Base-by-base conservation (phyloP, 2,797 vertebrate species). In the Cossypha dichroa region DNA sequence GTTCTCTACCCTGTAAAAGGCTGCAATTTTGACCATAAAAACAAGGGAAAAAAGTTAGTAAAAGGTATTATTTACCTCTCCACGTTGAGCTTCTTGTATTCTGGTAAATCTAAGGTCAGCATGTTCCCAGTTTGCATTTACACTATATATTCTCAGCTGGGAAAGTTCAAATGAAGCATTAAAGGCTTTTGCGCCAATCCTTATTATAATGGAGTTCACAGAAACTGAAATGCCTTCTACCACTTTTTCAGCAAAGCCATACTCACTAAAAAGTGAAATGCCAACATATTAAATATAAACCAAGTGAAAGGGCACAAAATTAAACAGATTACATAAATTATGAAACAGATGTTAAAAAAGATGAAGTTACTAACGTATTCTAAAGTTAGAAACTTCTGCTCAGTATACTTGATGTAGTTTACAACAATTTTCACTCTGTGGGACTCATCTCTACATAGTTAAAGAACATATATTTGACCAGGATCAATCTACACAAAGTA, bases 141-240 rank as follows among this genome's bases (percentile, higher is more conserved):
- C 99, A 82, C 99, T 99, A 97, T 99, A 99, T 96, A 99, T 99
- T 96, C 99, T 98, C 95, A 99, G 98, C 98, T 99, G 99, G 62
- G 99, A 99, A 94, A 99, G 99, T 98, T 99, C 99, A 92, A 99
- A 99, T 62, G 99, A 99, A 85, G 99, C 99, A 93, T 99, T 99
- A 95, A 99, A 99, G 90, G 99, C 99, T 98, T 99, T 99, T 95
- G 99, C 99, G 29, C 99, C 98, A 98, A 99, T 99, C 96, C 99
- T 97, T 96, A 99, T 99, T 91, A 99, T 88, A 81, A 99, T 99
- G 96, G 99, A 99, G 98, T 99, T 99, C 94, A 99, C 99, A 93
- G 99, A 99, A 94, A 99, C 98, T 16, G 99, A 99, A 93, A 99
- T 99, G 68, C 99, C 99, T 97, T 99, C 99, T 36, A 99, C 99